These are phyloP conservation scores for Dasypolia templi DNA, from an alignment of 2,888 invertebrate species.

Conservation along the genomic window DNA sequence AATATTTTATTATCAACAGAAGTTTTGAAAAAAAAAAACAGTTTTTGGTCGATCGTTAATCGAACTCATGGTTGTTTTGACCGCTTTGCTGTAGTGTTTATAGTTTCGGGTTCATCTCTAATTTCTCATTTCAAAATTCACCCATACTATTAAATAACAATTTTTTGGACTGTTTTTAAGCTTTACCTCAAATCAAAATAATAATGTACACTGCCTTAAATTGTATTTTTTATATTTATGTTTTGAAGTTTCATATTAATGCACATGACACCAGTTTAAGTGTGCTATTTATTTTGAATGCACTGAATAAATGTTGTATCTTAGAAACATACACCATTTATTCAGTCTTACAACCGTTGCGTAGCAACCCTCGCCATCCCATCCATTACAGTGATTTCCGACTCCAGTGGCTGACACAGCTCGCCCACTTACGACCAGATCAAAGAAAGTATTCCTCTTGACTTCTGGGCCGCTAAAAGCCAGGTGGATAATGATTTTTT, in stretches of 20 bases:
- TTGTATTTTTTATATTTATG: no score
- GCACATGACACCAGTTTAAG: no score
- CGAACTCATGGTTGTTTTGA: neutral
- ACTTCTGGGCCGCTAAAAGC: conserved; percentile 60
- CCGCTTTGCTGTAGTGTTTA: neutral
- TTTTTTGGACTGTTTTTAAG: no score
- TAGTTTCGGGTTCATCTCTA: neutral
- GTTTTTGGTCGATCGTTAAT: no score
- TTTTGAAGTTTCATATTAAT: no score
- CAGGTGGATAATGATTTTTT: conserved; percentile 56
- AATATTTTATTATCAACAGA: neutral
- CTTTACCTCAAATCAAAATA: no score
- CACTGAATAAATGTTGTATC: no score
- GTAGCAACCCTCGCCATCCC: conserved; percentile 74
- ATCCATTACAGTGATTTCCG: conserved; percentile 86
- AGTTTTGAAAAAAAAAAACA: neutral
- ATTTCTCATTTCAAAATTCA: no score
- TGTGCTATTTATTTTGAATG: no score
- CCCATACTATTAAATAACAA: no score
- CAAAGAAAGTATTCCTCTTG: conserved; percentile 76
- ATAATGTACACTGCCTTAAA: no score
- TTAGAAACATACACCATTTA: no score
- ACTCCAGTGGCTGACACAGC: conserved; percentile 79
- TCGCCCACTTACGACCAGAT: conserved; percentile 75
- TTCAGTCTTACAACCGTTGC: neutral